Evolutionary conservation across 1,140 invertebrate genomes (phyloP).

Genomic region (Rhyzopertha dominica): DNA sequence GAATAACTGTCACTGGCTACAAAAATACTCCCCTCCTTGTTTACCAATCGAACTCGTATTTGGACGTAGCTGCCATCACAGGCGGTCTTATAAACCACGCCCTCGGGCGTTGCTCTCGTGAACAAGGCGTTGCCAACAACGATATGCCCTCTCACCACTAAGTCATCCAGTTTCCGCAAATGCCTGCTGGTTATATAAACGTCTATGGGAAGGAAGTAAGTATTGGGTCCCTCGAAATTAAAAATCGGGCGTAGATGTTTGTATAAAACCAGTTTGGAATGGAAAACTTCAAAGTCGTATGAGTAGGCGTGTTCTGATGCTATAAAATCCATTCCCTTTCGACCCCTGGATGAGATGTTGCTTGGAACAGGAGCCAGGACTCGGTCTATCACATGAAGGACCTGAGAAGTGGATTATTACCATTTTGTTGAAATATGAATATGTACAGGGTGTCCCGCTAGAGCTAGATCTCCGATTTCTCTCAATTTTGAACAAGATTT

Average conservation of each 20-base stretch:
- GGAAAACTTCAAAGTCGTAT: conserved; percentile 55
- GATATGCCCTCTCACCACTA: conserved; percentile 81
- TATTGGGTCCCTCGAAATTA: conserved; percentile 64
- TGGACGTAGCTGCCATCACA: conserved; percentile 76
- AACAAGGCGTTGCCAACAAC: conserved; percentile 79
- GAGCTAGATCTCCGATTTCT: no score
- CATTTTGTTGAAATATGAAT: no score
- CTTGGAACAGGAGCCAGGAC: conserved; percentile 64
- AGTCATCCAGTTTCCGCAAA: conserved; percentile 59
- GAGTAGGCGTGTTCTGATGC: no score
- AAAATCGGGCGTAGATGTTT: no score
- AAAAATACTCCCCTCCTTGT: conserved; percentile 56
- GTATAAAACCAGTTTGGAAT: conserved; percentile 40
- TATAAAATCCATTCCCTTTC: no score
- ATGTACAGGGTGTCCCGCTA: no score
- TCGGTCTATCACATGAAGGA: conserved; percentile 73
- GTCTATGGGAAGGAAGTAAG: conserved; percentile 82
- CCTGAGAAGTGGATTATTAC: no score
- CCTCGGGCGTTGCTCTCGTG: conserved; percentile 65
- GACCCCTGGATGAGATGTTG: no score
- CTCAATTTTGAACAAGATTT: no score
- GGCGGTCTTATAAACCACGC: conserved; percentile 64
- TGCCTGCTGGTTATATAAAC: conserved; percentile 56
- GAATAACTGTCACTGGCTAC: conserved; percentile 77
- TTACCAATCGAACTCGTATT: conserved; percentile 58